Evolutionary conservation across 1,140 invertebrate genomes (phyloP), one percentile per base, ranked within the genome.

Genomic region (Drepana arcuata): DNA sequence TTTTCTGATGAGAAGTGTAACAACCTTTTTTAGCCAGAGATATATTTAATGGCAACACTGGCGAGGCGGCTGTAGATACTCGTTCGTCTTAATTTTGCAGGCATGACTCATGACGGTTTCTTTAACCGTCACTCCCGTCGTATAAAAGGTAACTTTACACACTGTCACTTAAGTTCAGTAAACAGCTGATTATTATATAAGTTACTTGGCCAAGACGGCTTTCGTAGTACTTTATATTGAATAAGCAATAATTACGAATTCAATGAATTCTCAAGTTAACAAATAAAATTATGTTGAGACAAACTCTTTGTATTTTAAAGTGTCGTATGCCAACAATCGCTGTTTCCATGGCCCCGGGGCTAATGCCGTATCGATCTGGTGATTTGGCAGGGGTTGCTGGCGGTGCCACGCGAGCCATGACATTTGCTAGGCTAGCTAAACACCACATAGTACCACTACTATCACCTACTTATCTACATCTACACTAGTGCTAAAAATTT

Each of bases 291-390:
- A n/a, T n/a, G 7, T 23, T 10, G n/a, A 24, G 12, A n/a, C n/a
- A n/a, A 13, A 7, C 7, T 27, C 16, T 31, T 43, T 24, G 26
- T n/a, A n/a, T 23, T 25, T 37, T 16, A 2, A 11, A 15, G 27
- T 38, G 37, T 36, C 18, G 31, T 10, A 10, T 31, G n/a, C 28
- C 16, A 15, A 2, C 10, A 7, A 12, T 13, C 37, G 34, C 31
- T 16, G 34, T 11, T 48, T 49, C 48, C 27, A 7, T 43, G 48
- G 52, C 45, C 41, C 6, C 39, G 24, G 34, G 29, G 51, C 51
- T 65, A 68, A 63, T 70, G 60, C 49, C 34, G 36, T 70, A 73
- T 73, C 55, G 69, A 73, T 61, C 66, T 40, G 46, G 49, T 47
- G 49, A 61, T 62, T 70, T 67, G 57, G 60, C 60, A 69, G 34